phyloP scores from a whole-genome alignment of 2,113 vertebrate species.

The Balaeniceps rex region DNA sequence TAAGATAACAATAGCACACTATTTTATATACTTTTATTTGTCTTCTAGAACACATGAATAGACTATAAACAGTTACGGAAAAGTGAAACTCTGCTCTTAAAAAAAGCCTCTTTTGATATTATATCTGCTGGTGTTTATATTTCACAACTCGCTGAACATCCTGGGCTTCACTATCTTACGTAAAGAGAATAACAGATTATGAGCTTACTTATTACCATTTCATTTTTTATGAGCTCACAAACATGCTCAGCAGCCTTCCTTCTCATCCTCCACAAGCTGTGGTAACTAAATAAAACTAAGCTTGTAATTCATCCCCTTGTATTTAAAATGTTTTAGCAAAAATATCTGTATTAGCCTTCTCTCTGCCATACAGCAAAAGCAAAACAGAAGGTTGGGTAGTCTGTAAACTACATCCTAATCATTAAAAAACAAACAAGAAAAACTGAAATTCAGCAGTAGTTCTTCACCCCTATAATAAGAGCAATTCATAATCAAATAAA shows the following conservation, averaged over 20 bases:
- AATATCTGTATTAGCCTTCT: background rate
- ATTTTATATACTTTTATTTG: constrained; percentile 36
- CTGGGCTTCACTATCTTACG: constrained; percentile 43
- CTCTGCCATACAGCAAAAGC: background rate
- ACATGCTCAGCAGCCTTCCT: constrained; percentile 21
- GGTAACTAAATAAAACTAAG: constrained; percentile 49
- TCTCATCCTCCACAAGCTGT: constrained; percentile 22
- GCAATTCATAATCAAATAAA: background rate
- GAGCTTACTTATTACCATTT: constrained; percentile 57
- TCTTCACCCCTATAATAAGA: background rate
- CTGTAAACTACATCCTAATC: background rate
- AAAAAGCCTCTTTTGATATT: constrained; percentile 47
- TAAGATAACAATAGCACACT: constrained; percentile 28
- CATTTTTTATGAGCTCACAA: constrained; percentile 50
- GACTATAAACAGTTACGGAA: background rate
- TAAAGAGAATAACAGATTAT: constrained; percentile 69
- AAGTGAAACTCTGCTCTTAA: constrained; percentile 34
- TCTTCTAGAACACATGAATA: constrained; percentile 36
- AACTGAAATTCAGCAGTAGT: background rate
- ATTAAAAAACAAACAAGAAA: background rate
- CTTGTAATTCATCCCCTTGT: constrained; percentile 23
- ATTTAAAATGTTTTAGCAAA: constrained; percentile 17
- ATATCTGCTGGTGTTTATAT: constrained; percentile 53
- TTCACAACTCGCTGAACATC: constrained; percentile 48
- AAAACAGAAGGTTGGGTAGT: background rate